Evolutionary conservation across 1,140 invertebrate species (phyloP), one percentile per base, ranked within the genome.

Genomic region (Schlechtendalia chinensis): DNA sequence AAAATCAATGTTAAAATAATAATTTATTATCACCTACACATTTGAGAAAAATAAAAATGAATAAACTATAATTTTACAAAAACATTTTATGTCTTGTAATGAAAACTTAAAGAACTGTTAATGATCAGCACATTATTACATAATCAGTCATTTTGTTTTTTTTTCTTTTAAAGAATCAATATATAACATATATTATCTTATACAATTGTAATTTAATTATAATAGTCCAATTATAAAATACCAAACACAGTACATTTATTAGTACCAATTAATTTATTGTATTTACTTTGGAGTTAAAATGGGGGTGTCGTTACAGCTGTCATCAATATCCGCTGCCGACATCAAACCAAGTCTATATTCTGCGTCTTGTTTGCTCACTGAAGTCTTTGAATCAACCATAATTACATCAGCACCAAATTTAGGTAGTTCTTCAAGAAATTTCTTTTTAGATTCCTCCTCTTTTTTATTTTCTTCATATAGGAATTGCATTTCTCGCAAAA

Each of bases 271-370:
- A 53, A 53, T 29, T 22, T n/a, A n/a, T 29, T 19, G 17, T 54
- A 72, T 54, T 72, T 72, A 72, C 47, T 72, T 72, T 54, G 69
- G 50, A 53, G 47, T 53, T 72, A 29, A 29, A 72, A 19, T 17
- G 0, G 45, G 17, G 24, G 17, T 39, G 10, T 77, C 11, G 3
- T 59, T 39, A 61, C 56, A 14, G 29, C 17, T 59, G 17, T 50
- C 39, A 29, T 50, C 75, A 79, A 39, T 71, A 58, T 47, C 27
- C 11, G 32, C 11, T 39, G 32, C 74, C 1, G 45, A 24, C 58
- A 77, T 79, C 75, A 79, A 50, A 79, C 22, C 45, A 47, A 63
- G 58, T 19, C 58, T 79, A 61, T 63, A 79, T 61, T 79, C 17
- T 17, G 58, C 39, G 45, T 27, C 58, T 79, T 79, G 32, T 47